Conservation (phyloP, 2,797 vertebrate species). For the Falco berigora region DNA sequence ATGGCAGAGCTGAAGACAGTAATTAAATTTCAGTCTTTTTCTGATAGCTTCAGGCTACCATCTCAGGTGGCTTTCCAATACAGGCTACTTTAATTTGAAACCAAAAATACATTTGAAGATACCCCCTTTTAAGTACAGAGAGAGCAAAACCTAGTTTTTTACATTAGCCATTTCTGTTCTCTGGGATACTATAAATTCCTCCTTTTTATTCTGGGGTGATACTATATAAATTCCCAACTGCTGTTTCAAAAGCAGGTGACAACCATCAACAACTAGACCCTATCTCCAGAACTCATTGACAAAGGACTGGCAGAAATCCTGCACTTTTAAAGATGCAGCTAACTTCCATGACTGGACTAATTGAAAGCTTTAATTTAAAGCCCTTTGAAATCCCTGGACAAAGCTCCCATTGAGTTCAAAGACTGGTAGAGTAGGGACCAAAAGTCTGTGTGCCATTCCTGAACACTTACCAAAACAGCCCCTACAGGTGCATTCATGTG, state of each 20-base stretch:
- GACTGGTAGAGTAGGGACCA: background rate
- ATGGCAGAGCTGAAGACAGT: background rate
- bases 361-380: background rate
- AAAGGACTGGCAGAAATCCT: background rate
- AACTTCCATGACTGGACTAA: background rate
- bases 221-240: background rate
- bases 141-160: background rate
- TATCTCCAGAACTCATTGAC: background rate
- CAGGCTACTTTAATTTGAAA: background rate
- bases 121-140: background rate
- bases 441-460: background rate
- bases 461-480: background rate
- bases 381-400: background rate
- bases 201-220: background rate
- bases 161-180: background rate
- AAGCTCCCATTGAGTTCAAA: background rate
- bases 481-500: accelerated
- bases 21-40: background rate
- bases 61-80: background rate
- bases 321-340: background rate
- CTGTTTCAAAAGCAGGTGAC: background rate
- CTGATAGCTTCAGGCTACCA: background rate
- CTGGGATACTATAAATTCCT: background rate
- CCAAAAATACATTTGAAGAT: background rate
- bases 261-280: background rate